These are phyloP conservation scores for Aphelinus atriplicis DNA, from an alignment of 1,140 invertebrate species.

Conservation along the genomic window DNA sequence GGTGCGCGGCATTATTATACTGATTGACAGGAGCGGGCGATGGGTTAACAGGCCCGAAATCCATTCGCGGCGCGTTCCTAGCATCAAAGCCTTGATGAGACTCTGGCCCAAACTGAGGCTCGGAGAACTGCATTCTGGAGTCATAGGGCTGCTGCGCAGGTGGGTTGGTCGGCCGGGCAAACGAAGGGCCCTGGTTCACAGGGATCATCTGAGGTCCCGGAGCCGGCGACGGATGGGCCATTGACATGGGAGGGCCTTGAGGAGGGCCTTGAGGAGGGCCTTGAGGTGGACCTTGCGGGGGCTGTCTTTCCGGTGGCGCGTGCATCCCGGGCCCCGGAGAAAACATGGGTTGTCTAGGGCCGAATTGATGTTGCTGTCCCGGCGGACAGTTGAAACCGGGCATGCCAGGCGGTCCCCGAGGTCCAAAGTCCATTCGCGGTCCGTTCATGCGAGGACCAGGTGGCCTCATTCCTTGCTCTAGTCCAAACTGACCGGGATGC, in stretches of 20 bases:
- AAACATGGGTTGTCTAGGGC: slow-evolving; percentile 35
- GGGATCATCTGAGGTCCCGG: slow-evolving; percentile 38
- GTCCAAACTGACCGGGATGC: slow-evolving; percentile 47
- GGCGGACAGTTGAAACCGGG: slow-evolving; percentile 49
- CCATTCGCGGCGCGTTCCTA: slow-evolving; percentile 37
- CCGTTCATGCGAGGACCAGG: slow-evolving; percentile 35
- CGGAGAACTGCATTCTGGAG: slow-evolving; percentile 52
- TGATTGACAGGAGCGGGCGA: slow-evolving; percentile 24
- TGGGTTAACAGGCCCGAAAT: slow-evolving; percentile 43
- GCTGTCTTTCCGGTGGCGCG: slow-evolving; percentile 21
- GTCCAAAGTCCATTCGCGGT: slow-evolving; percentile 49
- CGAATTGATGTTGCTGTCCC: slow-evolving; percentile 46
- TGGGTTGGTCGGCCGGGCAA: slow-evolving; percentile 36
- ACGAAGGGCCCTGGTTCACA: slow-evolving; percentile 28
- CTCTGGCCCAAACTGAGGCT: slow-evolving; percentile 48
- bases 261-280: slow-evolving; percentile 43
- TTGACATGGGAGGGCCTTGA: slow-evolving; percentile 44
- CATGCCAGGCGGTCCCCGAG: slow-evolving; percentile 33
- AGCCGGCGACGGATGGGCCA: slow-evolving; percentile 32
- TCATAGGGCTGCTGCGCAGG: slow-evolving; percentile 52
- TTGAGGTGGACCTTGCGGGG: slow-evolving; percentile 45
- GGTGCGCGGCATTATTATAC: slow-evolving; percentile 45
- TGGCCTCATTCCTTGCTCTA: slow-evolving; percentile 22
- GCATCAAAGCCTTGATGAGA: slow-evolving; percentile 45
- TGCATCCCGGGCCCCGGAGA: slow-evolving; percentile 25